A percentile compares a stretch with the other conserved stretches of the same genome.
Conservation (phyloP, 2,888 invertebrate genomes). For the Galeopsomyia nigrocyanea region DNA sequence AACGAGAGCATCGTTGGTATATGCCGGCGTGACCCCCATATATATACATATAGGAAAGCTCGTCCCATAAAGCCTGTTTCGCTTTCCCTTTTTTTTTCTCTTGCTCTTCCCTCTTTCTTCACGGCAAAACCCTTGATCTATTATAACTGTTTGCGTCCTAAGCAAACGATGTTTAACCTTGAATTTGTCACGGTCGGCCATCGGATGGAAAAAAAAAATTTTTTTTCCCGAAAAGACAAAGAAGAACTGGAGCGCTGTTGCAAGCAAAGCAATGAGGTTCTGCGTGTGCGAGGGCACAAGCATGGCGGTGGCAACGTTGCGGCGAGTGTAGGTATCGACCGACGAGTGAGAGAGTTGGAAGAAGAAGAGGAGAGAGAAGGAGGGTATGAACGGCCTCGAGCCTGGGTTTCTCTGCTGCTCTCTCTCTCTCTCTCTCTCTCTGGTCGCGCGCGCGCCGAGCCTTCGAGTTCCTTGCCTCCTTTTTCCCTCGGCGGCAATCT, state of each 20-base stretch:
- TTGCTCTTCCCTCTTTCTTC: constrained; percentile 41
- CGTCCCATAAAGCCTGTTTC: constrained; percentile 51
- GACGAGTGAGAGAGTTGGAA: no score
- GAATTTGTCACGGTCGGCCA: constrained; percentile 54
- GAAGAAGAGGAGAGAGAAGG: constrained; percentile 26
- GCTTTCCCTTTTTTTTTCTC: constrained; percentile 52
- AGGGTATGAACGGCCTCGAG: constrained; percentile 47
- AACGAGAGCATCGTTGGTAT: constrained; percentile 5
- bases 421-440: constrained; percentile 43
- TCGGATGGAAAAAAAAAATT: no score
- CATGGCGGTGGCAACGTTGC: background rate
- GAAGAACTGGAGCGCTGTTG: background rate
- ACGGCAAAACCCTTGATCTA: constrained; percentile 53
- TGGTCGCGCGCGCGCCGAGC: constrained; percentile 44
- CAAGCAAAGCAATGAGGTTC: no score
- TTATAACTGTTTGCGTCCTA: constrained; percentile 51
- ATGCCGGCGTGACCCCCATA: constrained; percentile 46
- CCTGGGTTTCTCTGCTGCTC: constrained; percentile 46
- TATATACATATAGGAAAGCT: constrained; percentile 45
- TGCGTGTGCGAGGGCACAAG: background rate
- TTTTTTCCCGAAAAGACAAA: no score
- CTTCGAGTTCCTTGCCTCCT: constrained; percentile 44
- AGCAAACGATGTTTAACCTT: constrained; percentile 56
- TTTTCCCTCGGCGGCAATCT: constrained; percentile 45
- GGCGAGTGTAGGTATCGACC: constrained; percentile 1